These are phyloP conservation scores for Shargacucullia verbasci DNA, from an alignment of 2,888 invertebrate genomes.

Conservation along the genomic window DNA sequence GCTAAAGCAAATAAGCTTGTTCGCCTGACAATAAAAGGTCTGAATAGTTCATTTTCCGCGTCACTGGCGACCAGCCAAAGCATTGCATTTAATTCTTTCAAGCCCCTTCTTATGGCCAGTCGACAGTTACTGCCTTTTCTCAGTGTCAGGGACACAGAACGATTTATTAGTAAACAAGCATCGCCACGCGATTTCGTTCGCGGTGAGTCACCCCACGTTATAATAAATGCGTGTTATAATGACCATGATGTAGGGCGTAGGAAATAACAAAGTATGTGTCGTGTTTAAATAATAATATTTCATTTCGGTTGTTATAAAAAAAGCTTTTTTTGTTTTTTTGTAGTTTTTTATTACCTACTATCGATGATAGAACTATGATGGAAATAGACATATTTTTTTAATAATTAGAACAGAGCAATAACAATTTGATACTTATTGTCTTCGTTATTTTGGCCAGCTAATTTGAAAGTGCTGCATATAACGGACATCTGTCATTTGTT, in stretches of 20 bases:
- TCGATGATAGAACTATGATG: too few species aligned
- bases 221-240: constrained; percentile 23
- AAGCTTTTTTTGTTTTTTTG: too few species aligned
- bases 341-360: too few species aligned
- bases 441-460: constrained; percentile 31
- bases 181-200: constrained; percentile 49
- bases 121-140: constrained; percentile 60
- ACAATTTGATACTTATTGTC: constrained; percentile 12
- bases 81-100: constrained; percentile 66
- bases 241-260: constrained; percentile 3
- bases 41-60: constrained; percentile 77
- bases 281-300: constrained; percentile 2
- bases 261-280: constrained; percentile 7
- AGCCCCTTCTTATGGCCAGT: constrained; percentile 41
- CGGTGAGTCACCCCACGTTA: constrained; percentile 44
- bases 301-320: too few species aligned
- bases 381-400: too few species aligned
- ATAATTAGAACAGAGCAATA: constrained; percentile 6
- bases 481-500: constrained; percentile 51
- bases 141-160: constrained; percentile 69
- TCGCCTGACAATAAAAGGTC: constrained; percentile 70
- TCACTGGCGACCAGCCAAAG: constrained; percentile 68
- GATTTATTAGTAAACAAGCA: constrained; percentile 61
- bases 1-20: constrained; percentile 49
- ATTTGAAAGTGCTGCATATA: constrained; percentile 40